phyloP scores from a whole-genome alignment of 2,797 vertebrate genomes.

The Epinephelus coioides region DNA sequence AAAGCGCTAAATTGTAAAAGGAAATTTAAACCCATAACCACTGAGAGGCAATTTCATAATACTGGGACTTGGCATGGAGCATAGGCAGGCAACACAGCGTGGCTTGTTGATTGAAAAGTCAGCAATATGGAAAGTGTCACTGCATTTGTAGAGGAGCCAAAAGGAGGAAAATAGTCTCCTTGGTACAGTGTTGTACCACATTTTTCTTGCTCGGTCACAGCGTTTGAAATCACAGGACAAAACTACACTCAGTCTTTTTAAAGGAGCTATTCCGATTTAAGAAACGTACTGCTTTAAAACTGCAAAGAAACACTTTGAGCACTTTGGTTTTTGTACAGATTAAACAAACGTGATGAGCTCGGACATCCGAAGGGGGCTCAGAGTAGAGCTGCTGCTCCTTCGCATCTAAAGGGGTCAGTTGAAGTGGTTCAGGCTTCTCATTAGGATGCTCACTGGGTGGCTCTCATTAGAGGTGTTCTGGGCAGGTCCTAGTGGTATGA shows the following conservation, averaged over 20 bases:
- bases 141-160: constrained; percentile 39
- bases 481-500: no score
- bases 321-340: neutral
- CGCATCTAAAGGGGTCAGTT: no score
- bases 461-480: no score
- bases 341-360: no score
- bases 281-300: neutral
- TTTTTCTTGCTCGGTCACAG: constrained; percentile 20
- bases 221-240: constrained; percentile 6
- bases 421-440: no score
- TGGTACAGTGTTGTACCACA: constrained; percentile 3
- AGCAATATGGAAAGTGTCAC: constrained; percentile 60
- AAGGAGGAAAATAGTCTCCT: constrained; percentile 25
- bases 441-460: no score
- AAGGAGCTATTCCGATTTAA: neutral
- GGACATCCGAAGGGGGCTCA: no score
- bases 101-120: constrained; percentile 68
- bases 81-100: constrained; percentile 28
- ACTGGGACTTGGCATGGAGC: constrained; percentile 58
- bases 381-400: no score
- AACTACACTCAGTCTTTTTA: neutral
- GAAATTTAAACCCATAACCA: constrained; percentile 66
- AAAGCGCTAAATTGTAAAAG: constrained; percentile 68
- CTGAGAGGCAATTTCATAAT: constrained; percentile 68
- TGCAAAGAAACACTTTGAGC: neutral